phyloP scores from a whole-genome alignment of 1,140 invertebrate species.

The Apis dorsata region DNA sequence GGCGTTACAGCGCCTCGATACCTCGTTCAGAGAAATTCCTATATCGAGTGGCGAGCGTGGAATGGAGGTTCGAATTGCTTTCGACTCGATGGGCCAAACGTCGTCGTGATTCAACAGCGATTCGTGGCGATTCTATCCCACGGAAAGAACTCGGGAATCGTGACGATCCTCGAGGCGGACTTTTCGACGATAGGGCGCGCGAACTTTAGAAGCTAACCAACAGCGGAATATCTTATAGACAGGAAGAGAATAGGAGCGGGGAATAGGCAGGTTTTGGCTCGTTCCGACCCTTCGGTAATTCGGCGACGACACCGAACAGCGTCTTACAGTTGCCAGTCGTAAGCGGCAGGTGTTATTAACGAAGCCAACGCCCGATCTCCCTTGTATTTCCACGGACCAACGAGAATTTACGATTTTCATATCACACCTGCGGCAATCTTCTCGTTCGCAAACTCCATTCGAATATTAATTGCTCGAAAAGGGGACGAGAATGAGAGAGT shows the following conservation, averaged over 20 bases:
- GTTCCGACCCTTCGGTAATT: conserved; percentile 15
- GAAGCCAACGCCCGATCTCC: conserved; percentile 22
- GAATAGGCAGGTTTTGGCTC: not conserved
- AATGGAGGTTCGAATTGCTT: conserved; percentile 3
- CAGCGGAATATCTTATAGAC: conserved; percentile 15
- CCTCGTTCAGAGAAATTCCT: conserved; percentile 6
- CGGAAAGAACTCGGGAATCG: not conserved
- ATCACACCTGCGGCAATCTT: conserved; percentile 42
- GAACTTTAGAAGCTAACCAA: not conserved
- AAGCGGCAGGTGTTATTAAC: conserved; percentile 49
- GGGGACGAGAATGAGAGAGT: not conserved
- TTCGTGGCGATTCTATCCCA: conserved; percentile 3
- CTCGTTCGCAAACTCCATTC: conserved; percentile 21
- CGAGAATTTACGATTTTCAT: conserved; percentile 48
- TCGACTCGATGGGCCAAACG: not conserved
- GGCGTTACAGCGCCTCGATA: not conserved
- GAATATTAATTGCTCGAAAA: conserved; percentile 38
- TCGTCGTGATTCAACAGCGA: not conserved
- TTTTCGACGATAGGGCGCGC: not conserved
- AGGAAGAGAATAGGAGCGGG: not conserved
- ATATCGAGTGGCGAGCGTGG: conserved; percentile 6
- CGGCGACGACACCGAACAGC: not conserved
- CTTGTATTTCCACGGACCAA: conserved; percentile 12
- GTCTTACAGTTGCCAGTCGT: conserved; percentile 16
- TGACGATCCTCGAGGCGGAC: not conserved